Evolutionary conservation across 2,113 vertebrate genomes (phyloP).

Genomic region (Spilogale gracilis): DNA sequence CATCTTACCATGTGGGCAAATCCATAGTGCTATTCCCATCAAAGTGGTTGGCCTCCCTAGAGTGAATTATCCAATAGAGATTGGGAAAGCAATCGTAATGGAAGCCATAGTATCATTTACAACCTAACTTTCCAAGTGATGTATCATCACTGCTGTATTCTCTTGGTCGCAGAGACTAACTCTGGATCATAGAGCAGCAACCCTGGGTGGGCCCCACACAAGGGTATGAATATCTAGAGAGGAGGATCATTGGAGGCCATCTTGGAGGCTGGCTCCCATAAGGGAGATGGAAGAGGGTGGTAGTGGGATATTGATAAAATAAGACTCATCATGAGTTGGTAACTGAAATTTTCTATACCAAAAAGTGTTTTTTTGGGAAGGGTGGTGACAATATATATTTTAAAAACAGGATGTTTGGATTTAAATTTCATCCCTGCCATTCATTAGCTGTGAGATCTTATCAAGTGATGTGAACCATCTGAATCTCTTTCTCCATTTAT

Average conservation of each 20-base stretch:
- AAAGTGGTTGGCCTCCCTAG: not conserved
- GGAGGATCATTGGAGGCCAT: not conserved
- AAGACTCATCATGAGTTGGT: not conserved
- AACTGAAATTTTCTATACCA: not conserved
- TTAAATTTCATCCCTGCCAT: not conserved
- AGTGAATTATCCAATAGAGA: not conserved
- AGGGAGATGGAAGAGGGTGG: not conserved
- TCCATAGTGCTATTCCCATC: not conserved
- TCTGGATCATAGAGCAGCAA: fast-evolving
- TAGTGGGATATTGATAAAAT: not conserved
- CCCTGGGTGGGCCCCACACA: not conserved
- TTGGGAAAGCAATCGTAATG: not conserved
- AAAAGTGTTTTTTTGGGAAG: not conserved
- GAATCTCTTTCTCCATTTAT: not conserved
- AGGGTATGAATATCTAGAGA: not conserved
- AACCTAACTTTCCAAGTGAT: not conserved
- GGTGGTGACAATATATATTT: not conserved
- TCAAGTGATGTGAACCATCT: not conserved
- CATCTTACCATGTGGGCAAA: not conserved
- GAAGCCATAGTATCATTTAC: not conserved
- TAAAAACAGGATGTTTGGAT: not conserved
- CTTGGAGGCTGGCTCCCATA: not conserved
- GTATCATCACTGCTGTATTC: not conserved
- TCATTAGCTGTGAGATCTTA: not conserved
- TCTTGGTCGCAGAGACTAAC: not conserved